These are phyloP conservation scores for Phalloptychus januarius DNA, from an alignment of 2,797 vertebrate species.

Conservation along the genomic window DNA sequence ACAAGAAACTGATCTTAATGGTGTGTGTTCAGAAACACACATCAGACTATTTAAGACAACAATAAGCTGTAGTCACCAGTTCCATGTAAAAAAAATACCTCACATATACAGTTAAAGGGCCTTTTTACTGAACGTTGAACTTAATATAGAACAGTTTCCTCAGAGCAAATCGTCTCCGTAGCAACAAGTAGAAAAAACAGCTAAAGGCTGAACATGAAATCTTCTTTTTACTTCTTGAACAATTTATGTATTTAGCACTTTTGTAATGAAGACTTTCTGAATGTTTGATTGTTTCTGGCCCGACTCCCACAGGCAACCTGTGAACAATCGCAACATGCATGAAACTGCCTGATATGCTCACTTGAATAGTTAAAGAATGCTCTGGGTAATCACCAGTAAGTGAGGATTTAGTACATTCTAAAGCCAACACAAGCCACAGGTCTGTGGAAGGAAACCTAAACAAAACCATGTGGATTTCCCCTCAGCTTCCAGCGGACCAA, in stretches of 20 bases:
- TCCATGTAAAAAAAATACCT: background rate
- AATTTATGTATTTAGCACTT: background rate
- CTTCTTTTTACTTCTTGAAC: background rate
- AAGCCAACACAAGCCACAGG: background rate
- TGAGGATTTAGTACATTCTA: background rate
- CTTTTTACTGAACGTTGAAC: background rate
- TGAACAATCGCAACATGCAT: background rate
- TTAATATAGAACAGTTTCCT: constrained; percentile 16
- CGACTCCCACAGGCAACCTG: too few species aligned
- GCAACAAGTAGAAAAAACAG: background rate
- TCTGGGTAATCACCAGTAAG: background rate
- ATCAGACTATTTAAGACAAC: background rate
- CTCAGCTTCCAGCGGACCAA: constrained; percentile 24
- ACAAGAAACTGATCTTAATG: background rate
- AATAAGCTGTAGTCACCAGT: background rate
- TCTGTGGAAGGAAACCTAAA: background rate
- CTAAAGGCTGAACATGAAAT: background rate
- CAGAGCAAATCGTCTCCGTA: constrained; percentile 11
- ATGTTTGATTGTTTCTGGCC: constrained; percentile 1
- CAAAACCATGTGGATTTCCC: background rate
- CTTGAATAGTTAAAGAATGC: background rate
- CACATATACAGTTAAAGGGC: background rate
- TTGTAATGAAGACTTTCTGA: background rate
- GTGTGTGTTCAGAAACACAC: background rate
- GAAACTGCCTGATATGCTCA: background rate